Evolutionary conservation across 2,888 invertebrate species (phyloP).

Genomic region (Notodonta ziczac): DNA sequence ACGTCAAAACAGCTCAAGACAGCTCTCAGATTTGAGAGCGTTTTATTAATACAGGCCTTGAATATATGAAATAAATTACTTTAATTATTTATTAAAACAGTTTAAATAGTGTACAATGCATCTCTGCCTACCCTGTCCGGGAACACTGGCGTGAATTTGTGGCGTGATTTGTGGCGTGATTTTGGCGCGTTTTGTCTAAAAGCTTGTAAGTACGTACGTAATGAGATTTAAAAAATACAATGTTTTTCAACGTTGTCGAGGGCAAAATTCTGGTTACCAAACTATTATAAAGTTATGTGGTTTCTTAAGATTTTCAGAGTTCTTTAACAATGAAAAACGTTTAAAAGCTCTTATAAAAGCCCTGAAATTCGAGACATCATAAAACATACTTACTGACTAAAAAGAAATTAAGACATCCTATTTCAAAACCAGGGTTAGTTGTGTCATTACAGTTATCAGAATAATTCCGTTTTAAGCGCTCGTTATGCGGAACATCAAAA

Average conservation of each 20-base stretch:
- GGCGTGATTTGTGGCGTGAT: no score
- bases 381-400: slow-evolving; percentile 4
- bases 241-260: no score
- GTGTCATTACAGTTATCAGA: slow-evolving; percentile 28
- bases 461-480: slow-evolving; percentile 27
- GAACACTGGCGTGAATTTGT: no score
- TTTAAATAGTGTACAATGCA: no score
- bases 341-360: neutral
- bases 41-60: no score
- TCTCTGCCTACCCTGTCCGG: no score
- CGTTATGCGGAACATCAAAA: slow-evolving; percentile 31
- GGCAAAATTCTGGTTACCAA: neutral
- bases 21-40: no score
- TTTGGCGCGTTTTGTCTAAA: no score
- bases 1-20: no score
- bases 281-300: slow-evolving; percentile 1
- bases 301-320: slow-evolving; percentile 5
- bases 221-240: neutral
- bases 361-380: neutral
- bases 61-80: no score
- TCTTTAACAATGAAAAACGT: neutral
- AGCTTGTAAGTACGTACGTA: no score
- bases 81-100: no score
- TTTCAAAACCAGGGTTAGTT: slow-evolving; percentile 13
- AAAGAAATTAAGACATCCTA: slow-evolving; percentile 15